phyloP scores from a whole-genome alignment of 1,140 invertebrate species.

The Melipona quadrifasciata region DNA sequence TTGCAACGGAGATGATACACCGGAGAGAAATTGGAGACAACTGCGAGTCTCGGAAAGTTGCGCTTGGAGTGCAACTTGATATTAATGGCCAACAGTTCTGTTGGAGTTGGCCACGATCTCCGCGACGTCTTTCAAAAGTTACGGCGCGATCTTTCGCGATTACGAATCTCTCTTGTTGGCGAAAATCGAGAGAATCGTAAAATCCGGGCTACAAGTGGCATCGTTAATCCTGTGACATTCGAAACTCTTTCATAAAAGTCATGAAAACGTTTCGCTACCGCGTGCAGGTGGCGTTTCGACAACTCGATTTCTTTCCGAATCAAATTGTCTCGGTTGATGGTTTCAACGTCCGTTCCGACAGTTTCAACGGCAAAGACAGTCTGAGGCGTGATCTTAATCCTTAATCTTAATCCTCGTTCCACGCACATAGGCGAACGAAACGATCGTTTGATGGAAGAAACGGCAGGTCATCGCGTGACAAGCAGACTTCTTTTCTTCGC shows the following conservation, averaged over 20 bases:
- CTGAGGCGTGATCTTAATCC: not conserved
- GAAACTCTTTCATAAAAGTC: not conserved
- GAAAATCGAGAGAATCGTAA: not conserved
- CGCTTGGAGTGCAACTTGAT: constrained; percentile 18
- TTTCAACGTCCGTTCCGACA: not conserved
- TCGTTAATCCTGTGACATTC: not conserved
- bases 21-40: constrained; percentile 1
- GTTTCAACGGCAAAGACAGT: not conserved
- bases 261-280: too few species aligned
- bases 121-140: constrained; percentile 22
- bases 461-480: not conserved
- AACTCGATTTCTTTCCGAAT: not conserved
- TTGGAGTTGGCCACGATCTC: constrained; percentile 4
- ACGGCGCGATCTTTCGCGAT: constrained; percentile 6
- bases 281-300: not conserved
- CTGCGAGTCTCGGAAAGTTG: constrained; percentile 1
- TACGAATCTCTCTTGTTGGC: not conserved
- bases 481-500: not conserved
- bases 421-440: too few species aligned
- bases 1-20: not conserved
- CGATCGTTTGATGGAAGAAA: not conserved
- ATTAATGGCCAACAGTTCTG: constrained; percentile 30
- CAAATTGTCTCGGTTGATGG: not conserved
- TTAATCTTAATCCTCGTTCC: not conserved
- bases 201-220: not conserved